These are phyloP conservation scores for Laterallus jamaicensis DNA, from an alignment of 2,113 vertebrate species.

Conservation along the genomic window DNA sequence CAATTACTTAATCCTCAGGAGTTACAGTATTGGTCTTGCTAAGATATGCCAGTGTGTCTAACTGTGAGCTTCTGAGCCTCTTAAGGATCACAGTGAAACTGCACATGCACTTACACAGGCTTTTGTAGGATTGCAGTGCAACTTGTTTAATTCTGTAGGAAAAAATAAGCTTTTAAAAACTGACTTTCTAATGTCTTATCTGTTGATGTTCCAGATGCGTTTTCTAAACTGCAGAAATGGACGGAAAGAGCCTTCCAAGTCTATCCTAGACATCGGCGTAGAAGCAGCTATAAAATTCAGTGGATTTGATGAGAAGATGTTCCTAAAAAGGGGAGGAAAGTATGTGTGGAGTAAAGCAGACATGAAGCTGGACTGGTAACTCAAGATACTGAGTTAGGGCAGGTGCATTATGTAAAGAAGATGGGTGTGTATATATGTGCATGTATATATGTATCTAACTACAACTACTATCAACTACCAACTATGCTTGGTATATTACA, in stretches of 20 bases:
- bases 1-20: neutral
- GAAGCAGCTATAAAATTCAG: constrained; percentile 88
- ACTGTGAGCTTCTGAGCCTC: neutral
- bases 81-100: neutral
- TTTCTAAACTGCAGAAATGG: constrained; percentile 91
- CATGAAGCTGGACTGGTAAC: constrained; percentile 92
- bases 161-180: neutral
- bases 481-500: neutral
- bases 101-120: neutral
- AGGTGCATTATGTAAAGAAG: neutral
- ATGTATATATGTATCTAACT: neutral
- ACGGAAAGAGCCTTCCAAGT: constrained; percentile 91
- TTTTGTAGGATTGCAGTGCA: neutral
- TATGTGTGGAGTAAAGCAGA: constrained; percentile 95
- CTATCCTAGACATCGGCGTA: constrained; percentile 91
- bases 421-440: neutral
- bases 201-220: constrained; percentile 83
- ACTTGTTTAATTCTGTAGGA: neutral
- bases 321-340: constrained; percentile 89
- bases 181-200: neutral
- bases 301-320: constrained; percentile 95
- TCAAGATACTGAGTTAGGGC: neutral
- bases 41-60: neutral
- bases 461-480: neutral
- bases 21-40: neutral